Conservation (phyloP, 2,113 vertebrate species). For the Xyrauchen texanus region DNA sequence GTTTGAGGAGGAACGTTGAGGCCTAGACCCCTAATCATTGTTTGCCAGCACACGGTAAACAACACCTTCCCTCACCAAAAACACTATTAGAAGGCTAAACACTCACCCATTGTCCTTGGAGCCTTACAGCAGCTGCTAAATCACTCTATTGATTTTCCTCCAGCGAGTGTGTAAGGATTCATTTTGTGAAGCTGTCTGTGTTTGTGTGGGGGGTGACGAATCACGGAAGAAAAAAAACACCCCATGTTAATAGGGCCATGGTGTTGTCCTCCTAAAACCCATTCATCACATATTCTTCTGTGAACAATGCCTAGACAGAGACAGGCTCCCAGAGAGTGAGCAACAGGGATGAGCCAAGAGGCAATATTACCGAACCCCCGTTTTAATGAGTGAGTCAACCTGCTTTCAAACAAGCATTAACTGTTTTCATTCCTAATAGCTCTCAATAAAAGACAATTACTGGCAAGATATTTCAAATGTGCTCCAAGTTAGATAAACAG, state of each 20-base stretch:
- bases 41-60: slow-evolving; percentile 20
- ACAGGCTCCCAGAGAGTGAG: not conserved
- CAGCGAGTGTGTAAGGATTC: slow-evolving; percentile 53
- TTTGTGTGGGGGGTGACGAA: slow-evolving; percentile 59
- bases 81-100: slow-evolving; percentile 38
- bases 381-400: slow-evolving; percentile 28
- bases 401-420: slow-evolving; percentile 11
- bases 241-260: slow-evolving; percentile 65
- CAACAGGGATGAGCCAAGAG: slow-evolving; percentile 39
- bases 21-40: slow-evolving; percentile 40
- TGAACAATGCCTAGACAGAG: slow-evolving; percentile 53
- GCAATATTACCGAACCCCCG: slow-evolving; percentile 29
- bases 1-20: slow-evolving; percentile 15
- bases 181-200: slow-evolving; percentile 62
- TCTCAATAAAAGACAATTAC: slow-evolving; percentile 1
- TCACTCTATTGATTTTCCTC: slow-evolving; percentile 71
- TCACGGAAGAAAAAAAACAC: too few relatives aligned
- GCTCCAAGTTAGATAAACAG: too few relatives aligned
- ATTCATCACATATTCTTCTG: slow-evolving; percentile 68
- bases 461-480: slow-evolving; percentile 2
- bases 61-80: slow-evolving; percentile 1
- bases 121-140: slow-evolving; percentile 65
- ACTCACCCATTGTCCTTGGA: slow-evolving; percentile 48
- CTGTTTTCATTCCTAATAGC: slow-evolving; percentile 18
- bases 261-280: slow-evolving; percentile 60